Percentiles rank a stretch among this genome's conserved stretches.
phyloP scores from a whole-genome alignment of 2,888 invertebrate genomes.

The Andricus quercusramuli region DNA sequence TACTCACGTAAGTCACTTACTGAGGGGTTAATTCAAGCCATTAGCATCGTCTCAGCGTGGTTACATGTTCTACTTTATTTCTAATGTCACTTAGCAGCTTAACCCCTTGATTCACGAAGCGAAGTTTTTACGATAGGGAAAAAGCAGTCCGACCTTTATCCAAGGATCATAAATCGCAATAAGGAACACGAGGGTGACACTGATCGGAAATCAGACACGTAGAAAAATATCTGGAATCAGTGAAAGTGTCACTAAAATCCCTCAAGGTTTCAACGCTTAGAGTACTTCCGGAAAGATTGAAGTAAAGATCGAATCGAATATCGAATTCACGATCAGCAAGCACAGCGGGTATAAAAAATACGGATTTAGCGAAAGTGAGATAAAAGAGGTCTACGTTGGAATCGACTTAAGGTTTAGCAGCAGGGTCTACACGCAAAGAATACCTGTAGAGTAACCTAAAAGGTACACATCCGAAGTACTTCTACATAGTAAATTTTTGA shows the following conservation, averaged over 20 bases:
- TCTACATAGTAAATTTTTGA: too few relatives aligned
- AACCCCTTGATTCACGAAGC: constrained; percentile 17
- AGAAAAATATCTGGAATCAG: constrained; percentile 5
- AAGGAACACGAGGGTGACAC: neutral
- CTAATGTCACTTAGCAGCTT: constrained; percentile 28
- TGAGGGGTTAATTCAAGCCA: constrained; percentile 34
- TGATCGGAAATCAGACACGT: constrained; percentile 4
- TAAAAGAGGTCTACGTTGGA: neutral
- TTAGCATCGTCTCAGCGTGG: constrained; percentile 21
- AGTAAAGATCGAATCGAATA: neutral
- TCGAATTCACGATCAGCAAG: neutral
- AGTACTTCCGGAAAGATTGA: neutral
- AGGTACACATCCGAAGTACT: too few relatives aligned
- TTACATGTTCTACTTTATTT: constrained; percentile 40
- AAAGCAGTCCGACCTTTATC: neutral
- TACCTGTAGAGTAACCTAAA: too few relatives aligned
- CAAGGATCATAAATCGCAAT: neutral
- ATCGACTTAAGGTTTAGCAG: neutral
- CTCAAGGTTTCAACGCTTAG: neutral
- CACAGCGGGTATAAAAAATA: neutral
- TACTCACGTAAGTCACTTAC: constrained; percentile 31
- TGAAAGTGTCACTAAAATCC: constrained; percentile 8
- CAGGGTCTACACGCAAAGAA: too few relatives aligned
- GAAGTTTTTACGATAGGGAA: neutral
- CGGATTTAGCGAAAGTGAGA: neutral